Percentiles rank a stretch among this genome's conserved stretches.
phyloP scores from a whole-genome alignment of 2,113 vertebrate genomes.

The Lanius ludovicianus region DNA sequence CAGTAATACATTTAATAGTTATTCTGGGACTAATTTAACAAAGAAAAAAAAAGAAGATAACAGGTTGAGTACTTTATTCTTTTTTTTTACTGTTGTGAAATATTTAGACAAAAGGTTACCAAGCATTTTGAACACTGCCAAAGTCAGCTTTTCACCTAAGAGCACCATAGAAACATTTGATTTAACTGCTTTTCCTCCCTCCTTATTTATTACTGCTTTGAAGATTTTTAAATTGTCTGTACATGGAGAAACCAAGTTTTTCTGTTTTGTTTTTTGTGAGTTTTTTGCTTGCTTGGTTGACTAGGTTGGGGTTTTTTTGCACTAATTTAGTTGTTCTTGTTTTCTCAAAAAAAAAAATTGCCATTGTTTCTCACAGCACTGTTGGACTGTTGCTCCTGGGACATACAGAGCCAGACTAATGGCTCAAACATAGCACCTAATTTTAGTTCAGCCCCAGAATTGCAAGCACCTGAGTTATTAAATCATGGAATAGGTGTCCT shows the following conservation, averaged over 20 bases:
- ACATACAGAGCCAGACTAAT: neutral
- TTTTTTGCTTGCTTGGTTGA: neutral
- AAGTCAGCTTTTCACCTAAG: neutral
- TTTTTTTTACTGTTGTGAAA: neutral
- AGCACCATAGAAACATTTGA: neutral
- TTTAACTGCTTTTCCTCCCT: neutral
- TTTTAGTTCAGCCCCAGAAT: neutral
- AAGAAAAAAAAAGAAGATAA: neutral
- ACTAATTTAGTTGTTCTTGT: neutral
- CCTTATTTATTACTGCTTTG: neutral
- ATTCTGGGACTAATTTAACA: neutral
- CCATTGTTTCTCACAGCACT: neutral
- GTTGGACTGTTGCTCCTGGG: neutral
- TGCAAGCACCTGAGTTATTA: neutral
- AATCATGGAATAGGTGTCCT: neutral
- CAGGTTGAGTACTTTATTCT: rapidly evolving
- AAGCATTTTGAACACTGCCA: neutral
- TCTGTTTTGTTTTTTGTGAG: neutral
- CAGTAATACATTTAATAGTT: neutral
- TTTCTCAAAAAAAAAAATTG: neutral
- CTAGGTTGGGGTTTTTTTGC: neutral
- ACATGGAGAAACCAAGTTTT: neutral
- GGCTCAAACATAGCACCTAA: neutral
- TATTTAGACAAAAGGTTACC: neutral
- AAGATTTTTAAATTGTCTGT: neutral